A percentile compares a stretch with the other conserved stretches of the same genome.
Evolutionary conservation across 2,888 invertebrate genomes (phyloP).

Genomic region (Tricholauxania praeusta): DNA sequence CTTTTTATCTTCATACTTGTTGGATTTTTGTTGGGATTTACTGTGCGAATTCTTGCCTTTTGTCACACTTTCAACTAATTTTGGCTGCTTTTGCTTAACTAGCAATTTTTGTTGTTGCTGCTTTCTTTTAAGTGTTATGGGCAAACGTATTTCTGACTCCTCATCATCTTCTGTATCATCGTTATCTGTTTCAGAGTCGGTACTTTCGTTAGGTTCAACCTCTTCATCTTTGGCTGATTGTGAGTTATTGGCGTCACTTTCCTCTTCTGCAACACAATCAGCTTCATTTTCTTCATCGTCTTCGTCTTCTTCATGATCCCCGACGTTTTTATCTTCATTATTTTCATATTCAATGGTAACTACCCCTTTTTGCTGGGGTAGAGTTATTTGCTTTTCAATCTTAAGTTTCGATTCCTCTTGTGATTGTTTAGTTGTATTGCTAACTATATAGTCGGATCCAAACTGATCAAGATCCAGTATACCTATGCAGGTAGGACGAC

Average conservation of each 20-base stretch:
- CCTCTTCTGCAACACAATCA: conserved; percentile 9
- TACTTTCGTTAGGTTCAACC: conserved; percentile 14
- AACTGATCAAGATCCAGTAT: conserved; percentile 70
- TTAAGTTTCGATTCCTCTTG: conserved; percentile 33
- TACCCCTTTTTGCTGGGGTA: conserved; percentile 49
- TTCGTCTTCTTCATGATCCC: neutral
- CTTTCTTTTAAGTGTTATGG: conserved; percentile 44
- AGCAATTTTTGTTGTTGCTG: conserved; percentile 11
- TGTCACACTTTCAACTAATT: conserved; percentile 12
- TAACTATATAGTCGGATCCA: conserved; percentile 48
- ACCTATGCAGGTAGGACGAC: conserved; percentile 80
- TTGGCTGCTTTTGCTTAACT: conserved; percentile 32
- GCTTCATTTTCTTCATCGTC: neutral
- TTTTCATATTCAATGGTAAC: conserved; percentile 62
- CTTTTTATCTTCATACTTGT: neutral
- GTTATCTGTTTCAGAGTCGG: conserved; percentile 34
- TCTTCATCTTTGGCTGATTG: conserved; percentile 15
- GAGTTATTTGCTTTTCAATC: conserved; percentile 19
- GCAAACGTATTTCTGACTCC: conserved; percentile 41
- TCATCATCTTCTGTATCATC: conserved; percentile 37
- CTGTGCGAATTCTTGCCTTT: conserved; percentile 2
- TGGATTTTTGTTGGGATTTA: neutral
- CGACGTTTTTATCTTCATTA: conserved; percentile 42
- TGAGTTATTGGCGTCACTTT: neutral
- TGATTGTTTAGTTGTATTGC: conserved; percentile 32